Base-by-base conservation (phyloP, 2,113 vertebrate genomes). In the Centropus bengalensis region DNA sequence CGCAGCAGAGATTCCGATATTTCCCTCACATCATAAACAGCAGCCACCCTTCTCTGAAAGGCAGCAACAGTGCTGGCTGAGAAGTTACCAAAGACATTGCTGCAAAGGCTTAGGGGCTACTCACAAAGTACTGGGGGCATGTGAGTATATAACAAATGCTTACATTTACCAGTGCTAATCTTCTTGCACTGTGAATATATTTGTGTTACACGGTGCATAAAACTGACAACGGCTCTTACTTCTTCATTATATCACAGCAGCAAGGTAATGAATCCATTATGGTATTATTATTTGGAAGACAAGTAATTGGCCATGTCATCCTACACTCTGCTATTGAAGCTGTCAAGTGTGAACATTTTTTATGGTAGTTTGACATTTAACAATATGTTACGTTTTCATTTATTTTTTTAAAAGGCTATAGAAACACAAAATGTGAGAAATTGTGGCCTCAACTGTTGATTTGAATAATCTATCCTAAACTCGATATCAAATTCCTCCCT, bases 301-400 rank as follows among this genome's bases (percentile, higher is more conserved):
- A 89, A 96, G 55, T 60, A 84, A 91, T 93, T 75, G 88, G 32
- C 68, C 86, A 10, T 32, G n/a, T 45, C 89, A 93, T 32, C 56
- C 47, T 56, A 81, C 12, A 26, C 73, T 27, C 24, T 11, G 68
- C 49, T 49, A 40, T 75, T 83, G 9, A 51, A 86, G 79, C 67
- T 66, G 56, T 64, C 23, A 9, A 93, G 74, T 45, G 27, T 66
- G 75, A 88, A 73, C 59, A 74, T 70, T 40, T 88, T 88, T 91
- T 30, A 79, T 42, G 47, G 49, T 51, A 44, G 49, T 76, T 42
- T 28, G 45, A 81, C 33, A 84, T 82, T 59, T 82, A 79, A 86
- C 68, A 76, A 36, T 5, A 66, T 5, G 33, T 38, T 38, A 69
- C 1, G 0, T 11, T 75, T 76, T 44, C 21, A 21, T 75, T 64